A percentile compares a stretch with the other conserved stretches of the same genome.
Evolutionary conservation across 2,113 vertebrate genomes (phyloP).

Genomic region (Stigmatopora nigra): DNA sequence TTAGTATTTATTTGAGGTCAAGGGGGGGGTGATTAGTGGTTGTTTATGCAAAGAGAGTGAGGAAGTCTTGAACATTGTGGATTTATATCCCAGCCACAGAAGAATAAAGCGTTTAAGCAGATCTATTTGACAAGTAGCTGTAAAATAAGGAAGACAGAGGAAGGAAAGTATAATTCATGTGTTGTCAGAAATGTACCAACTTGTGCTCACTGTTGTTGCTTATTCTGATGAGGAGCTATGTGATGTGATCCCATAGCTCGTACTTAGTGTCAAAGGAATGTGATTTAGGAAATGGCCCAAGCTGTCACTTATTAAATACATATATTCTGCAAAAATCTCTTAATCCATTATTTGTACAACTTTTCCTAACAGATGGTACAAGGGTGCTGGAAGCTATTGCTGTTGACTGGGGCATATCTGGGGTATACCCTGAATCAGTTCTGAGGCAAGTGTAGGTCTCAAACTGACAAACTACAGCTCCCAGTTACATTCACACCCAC

Average conservation of each 20-base stretch:
- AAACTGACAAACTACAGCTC: no score
- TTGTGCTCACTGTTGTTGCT: slow-evolving; percentile 31
- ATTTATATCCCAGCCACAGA: slow-evolving; percentile 51
- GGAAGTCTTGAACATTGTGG: slow-evolving; percentile 41
- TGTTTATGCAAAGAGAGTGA: slow-evolving; percentile 43
- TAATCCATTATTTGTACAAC: slow-evolving; percentile 1
- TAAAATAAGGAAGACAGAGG: slow-evolving; percentile 61
- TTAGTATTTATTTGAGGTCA: slow-evolving; percentile 35
- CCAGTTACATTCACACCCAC: no score
- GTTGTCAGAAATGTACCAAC: slow-evolving; percentile 44
- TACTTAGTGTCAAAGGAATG: slow-evolving; percentile 8
- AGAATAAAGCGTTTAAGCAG: slow-evolving; percentile 62
- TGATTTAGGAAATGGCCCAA: slow-evolving; percentile 5
- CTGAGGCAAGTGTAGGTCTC: no score
- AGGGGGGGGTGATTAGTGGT: slow-evolving; percentile 38
- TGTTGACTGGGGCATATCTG: no score
- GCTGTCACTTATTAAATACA: background rate
- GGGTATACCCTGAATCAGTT: no score
- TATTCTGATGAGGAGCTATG: slow-evolving; percentile 32
- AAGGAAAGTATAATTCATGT: slow-evolving; percentile 69
- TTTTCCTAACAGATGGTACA: slow-evolving; percentile 7
- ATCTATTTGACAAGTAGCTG: slow-evolving; percentile 67
- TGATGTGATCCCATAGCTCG: slow-evolving; percentile 20
- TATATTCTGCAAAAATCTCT: no score
- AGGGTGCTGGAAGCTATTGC: no score